Base-by-base conservation (phyloP, 2,113 vertebrate species). In the Heterocephalus glaber region DNA sequence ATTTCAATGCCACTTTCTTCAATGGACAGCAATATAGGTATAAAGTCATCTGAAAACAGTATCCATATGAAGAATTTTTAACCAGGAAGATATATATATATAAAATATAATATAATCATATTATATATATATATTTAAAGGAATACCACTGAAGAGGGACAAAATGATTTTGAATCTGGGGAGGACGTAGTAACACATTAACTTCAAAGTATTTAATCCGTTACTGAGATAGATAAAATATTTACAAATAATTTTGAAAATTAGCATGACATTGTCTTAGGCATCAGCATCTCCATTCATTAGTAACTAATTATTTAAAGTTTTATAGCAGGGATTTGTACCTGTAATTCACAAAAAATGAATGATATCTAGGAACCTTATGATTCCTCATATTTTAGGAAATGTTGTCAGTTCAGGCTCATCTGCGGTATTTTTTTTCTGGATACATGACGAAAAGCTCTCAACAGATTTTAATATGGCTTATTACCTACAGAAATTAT, bases 1-100 rank as follows among this genome's bases (percentile, higher is more conserved):
- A 85, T 97, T 97, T 96, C 92, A 94, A 76, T 30, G 58, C 66
- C 30, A 74, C 79, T n/a, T 97, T 97, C 89, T 96, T 94, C 44
- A 52, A 90, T 17, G n/a, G 35, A 72, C 96, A 88, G 81, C 26
- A 26, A 12, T 26, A 74, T 26, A 74, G 66, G 76, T 96, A 98
- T 44, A 52, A 58, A 17, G 35, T 38, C 49, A 92, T 95, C 80
- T 49, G 93, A 92, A 76, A 3, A 1, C 24, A 88, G 44, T 80
- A 33, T 76, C 49, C 83, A 95, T 58, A 88, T 20, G 93, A 52
- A 89, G 68, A 84, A 33, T 61, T 28, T 44, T 94, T 95, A 52
- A 66, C 54, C 82, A 66, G 49, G 60, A 41, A 68, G 87, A 30
- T 28, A 47, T 41, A 88, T n/a, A n/a, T 54, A 26, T 85, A 52